phyloP scores from a whole-genome alignment of 2,888 invertebrate genomes.

The Chrysotoxum bicinctum region DNA sequence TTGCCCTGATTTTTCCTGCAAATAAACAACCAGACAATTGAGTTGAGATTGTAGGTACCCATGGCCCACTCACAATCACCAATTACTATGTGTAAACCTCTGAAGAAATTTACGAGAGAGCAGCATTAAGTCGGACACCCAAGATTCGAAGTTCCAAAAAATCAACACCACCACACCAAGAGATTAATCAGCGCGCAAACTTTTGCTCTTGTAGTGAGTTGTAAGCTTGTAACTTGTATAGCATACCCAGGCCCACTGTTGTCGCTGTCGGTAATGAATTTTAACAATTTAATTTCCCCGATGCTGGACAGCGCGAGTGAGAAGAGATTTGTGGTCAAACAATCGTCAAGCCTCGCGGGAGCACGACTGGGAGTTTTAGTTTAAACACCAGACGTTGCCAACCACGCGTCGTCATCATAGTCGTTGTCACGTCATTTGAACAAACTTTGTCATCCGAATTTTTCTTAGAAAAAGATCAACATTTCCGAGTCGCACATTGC shows the following conservation, averaged over 20 bases:
- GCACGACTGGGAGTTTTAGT: neutral
- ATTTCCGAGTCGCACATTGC: neutral
- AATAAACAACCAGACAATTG: conserved; percentile 55
- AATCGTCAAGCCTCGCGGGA: neutral
- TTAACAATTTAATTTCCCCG: conserved; percentile 63
- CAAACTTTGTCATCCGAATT: neutral
- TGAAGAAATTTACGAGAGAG: conserved; percentile 42
- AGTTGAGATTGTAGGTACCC: neutral
- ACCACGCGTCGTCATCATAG: neutral
- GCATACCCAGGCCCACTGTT: conserved; percentile 14
- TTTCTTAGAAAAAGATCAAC: conserved; percentile 22
- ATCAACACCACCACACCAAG: conserved; percentile 47
- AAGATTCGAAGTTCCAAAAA: conserved; percentile 14
- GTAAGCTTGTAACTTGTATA: conserved; percentile 14
- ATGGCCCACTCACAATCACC: conserved; percentile 56
- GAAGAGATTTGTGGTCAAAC: neutral
- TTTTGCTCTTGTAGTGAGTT: neutral
- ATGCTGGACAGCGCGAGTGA: neutral
- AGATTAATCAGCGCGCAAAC: conserved; percentile 58
- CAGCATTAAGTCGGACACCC: neutral
- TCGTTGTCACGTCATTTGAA: conserved; percentile 15
- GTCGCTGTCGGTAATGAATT: conserved; percentile 7
- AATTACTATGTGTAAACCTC: conserved; percentile 40
- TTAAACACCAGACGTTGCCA: neutral
- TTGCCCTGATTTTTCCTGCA: conserved; percentile 25